Evolutionary conservation across 2,888 invertebrate species (phyloP).

Genomic region (Incurvaria masculella): DNA sequence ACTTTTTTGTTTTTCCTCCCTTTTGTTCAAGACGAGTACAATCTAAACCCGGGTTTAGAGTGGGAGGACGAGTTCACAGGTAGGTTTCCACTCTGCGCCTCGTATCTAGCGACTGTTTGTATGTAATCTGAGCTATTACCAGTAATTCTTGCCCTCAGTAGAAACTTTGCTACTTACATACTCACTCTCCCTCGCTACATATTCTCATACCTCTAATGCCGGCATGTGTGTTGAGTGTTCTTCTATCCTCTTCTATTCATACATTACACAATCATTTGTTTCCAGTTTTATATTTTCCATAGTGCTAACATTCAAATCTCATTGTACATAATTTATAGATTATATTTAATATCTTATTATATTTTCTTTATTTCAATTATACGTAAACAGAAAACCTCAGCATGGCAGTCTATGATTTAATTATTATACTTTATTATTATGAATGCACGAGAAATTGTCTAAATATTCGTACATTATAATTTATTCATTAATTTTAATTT

Average conservation of each 20-base stretch:
- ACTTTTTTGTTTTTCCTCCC: slow-evolving; percentile 59
- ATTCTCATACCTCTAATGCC: no score
- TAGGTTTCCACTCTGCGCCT: slow-evolving; percentile 72
- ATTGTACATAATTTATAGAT: not conserved
- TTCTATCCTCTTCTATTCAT: no score
- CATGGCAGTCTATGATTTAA: no score
- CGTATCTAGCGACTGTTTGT: slow-evolving; percentile 23
- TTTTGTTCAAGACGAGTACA: slow-evolving; percentile 95
- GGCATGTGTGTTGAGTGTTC: no score
- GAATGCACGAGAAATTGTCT: no score
- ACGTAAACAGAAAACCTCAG: no score
- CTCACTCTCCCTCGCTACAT: not conserved
- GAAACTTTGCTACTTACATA: not conserved
- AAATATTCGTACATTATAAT: not conserved
- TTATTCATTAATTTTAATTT: slow-evolving; percentile 10
- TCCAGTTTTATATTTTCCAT: no score
- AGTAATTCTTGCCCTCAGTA: not conserved
- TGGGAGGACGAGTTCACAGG: slow-evolving; percentile 99
- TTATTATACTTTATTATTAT: no score
- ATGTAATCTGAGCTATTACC: no score
- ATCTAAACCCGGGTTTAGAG: slow-evolving; percentile 99
- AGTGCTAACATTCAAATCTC: no score
- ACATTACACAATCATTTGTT: no score
- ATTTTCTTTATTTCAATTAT: no score
- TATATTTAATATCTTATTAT: not conserved